These are phyloP conservation scores for Laupala kohalensis DNA, from an alignment of 1,140 invertebrate species.

Conservation along the genomic window DNA sequence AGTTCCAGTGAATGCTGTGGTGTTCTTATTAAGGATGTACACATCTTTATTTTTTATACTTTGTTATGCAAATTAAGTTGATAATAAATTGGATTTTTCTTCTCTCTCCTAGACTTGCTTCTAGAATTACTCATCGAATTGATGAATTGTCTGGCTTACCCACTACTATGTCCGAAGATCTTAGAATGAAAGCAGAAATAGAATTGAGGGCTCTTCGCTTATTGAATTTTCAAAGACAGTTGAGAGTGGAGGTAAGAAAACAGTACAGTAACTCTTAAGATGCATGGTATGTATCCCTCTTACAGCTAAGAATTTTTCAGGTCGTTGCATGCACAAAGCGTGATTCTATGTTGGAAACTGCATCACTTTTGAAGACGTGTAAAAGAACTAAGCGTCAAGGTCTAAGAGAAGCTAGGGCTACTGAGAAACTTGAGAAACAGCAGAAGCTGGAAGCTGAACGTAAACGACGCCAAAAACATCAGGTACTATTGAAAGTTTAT, in stretches of 20 bases:
- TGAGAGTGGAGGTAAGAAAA: conserved; percentile 28
- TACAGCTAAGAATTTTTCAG: too few species aligned
- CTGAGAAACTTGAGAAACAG: conserved; percentile 57
- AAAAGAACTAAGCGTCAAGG: conserved; percentile 48
- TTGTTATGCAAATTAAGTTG: too few species aligned
- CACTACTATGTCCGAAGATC: conserved; percentile 40
- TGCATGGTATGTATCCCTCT: too few species aligned
- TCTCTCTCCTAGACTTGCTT: conserved; percentile 21
- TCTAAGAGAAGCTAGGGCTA: conserved; percentile 48
- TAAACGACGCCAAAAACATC: conserved; percentile 42
- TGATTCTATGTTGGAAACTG: conserved; percentile 52
- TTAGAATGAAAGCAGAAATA: conserved; percentile 44
- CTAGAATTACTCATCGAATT: conserved; percentile 30
- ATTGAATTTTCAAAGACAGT: conserved; percentile 45
- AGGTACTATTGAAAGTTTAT: conserved; percentile 14
- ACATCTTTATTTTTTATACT: too few species aligned
- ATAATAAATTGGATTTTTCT: not conserved
- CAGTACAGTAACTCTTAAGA: too few species aligned
- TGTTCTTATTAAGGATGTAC: too few species aligned
- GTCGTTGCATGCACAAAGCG: conserved; percentile 38
- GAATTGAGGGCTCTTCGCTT: conserved; percentile 49
- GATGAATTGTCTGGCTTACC: conserved; percentile 34
- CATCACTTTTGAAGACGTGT: conserved; percentile 49
- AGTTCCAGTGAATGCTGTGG: not conserved
- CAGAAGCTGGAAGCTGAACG: conserved; percentile 53